A percentile compares a stretch with the other conserved stretches of the same genome.
phyloP scores from a whole-genome alignment of 2,797 vertebrate species.

The Gallinago stenura region DNA sequence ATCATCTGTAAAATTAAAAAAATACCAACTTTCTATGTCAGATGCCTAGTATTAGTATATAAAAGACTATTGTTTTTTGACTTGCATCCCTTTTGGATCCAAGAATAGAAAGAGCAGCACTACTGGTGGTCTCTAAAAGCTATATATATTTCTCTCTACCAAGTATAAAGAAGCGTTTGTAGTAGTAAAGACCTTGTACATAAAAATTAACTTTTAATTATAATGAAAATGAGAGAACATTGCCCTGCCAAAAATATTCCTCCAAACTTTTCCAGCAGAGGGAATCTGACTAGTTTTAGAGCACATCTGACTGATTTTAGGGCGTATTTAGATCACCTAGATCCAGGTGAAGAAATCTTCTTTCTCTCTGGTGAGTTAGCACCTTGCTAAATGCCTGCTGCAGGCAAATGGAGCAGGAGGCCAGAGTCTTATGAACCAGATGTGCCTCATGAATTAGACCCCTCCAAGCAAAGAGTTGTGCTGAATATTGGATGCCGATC shows the following conservation, averaged over 20 bases:
- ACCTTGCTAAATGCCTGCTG: not conserved
- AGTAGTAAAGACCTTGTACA: not conserved
- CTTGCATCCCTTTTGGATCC: not conserved
- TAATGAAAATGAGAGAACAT: not conserved
- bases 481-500: not conserved
- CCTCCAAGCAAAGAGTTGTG: not conserved
- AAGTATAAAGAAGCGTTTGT: not conserved
- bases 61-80: not conserved
- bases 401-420: not conserved
- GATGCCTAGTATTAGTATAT: not conserved
- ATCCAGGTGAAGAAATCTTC: not conserved
- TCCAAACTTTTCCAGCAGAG: not conserved
- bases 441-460: not conserved
- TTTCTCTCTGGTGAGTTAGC: not conserved
- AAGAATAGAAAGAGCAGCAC: not conserved
- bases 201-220: not conserved
- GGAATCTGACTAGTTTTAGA: not conserved
- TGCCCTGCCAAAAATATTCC: not conserved
- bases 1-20: not conserved
- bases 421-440: not conserved
- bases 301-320: not conserved
- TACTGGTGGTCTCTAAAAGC: not conserved
- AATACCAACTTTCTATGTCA: not conserved
- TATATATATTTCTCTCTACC: not conserved
- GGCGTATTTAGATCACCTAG: not conserved